These are phyloP conservation scores for Serripes groenlandicus DNA, from an alignment of 2,888 invertebrate species.

Conservation along the genomic window DNA sequence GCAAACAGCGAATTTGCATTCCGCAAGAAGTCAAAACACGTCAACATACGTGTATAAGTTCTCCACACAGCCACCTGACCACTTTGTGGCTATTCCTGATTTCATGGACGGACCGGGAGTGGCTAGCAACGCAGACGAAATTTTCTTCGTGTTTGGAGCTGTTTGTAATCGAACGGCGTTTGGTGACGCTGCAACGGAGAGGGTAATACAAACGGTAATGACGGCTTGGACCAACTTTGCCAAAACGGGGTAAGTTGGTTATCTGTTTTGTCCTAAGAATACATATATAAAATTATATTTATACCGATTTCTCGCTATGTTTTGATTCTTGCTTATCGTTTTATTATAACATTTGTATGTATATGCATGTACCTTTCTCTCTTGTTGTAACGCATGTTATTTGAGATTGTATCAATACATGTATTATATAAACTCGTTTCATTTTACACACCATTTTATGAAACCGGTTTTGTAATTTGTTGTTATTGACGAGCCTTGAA, in stretches of 20 bases:
- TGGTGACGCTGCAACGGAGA: not conserved
- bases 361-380: no score
- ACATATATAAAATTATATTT: no score
- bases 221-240: slow-evolving; percentile 2
- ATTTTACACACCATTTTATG: no score
- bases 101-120: not conserved
- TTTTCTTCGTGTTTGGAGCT: slow-evolving; percentile 2
- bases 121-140: not conserved
- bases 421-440: no score
- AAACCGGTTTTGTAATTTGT: no score
- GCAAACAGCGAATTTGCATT: not conserved
- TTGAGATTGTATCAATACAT: no score
- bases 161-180: not conserved
- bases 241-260: slow-evolving; percentile 7
- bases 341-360: no score
- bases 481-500: no score
- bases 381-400: no score
- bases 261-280: no score
- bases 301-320: no score
- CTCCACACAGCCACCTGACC: not conserved
- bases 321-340: no score
- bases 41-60: not conserved
- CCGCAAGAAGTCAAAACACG: not conserved
- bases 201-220: not conserved
- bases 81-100: not conserved